A percentile compares a stretch with the other conserved stretches of the same genome.
Evolutionary conservation across 2,113 vertebrate genomes (phyloP).

Genomic region (Phocoena sinus): DNA sequence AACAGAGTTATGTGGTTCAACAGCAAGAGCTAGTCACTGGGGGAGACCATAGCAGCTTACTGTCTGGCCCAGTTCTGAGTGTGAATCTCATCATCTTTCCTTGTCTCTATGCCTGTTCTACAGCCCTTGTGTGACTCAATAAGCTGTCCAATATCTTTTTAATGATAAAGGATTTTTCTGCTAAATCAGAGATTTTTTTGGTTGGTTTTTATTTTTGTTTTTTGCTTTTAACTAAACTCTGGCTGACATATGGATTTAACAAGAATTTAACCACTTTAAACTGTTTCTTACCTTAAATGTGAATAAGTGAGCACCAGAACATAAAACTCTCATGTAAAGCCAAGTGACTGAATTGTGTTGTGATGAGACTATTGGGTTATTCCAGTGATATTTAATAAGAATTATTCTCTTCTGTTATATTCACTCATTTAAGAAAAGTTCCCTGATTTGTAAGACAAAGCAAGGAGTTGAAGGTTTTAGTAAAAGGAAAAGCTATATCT

Average conservation of each 20-base stretch:
- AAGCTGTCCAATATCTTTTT: not conserved
- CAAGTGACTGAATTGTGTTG: not conserved
- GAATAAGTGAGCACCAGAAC: not conserved
- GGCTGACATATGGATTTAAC: not conserved
- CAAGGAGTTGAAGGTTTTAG: not conserved
- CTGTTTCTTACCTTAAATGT: not conserved
- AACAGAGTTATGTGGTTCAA: not conserved
- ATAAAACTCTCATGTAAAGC: not conserved
- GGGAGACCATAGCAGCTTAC: accelerated
- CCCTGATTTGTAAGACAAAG: not conserved
- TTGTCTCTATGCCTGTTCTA: not conserved
- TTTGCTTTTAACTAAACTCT: not conserved
- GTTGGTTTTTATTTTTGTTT: not conserved
- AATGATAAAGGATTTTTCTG: not conserved
- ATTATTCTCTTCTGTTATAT: not conserved
- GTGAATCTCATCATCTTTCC: not conserved
- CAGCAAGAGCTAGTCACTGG: not conserved
- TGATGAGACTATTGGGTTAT: not conserved
- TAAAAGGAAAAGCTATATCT: not conserved
- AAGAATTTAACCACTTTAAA: not conserved
- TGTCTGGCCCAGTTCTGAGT: not conserved
- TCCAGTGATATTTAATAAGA: not conserved
- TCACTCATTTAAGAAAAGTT: not conserved
- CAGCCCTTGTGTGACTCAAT: not conserved
- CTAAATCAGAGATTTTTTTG: not conserved